Evolutionary conservation across 23 tunicate genomes (phyloP).

Genomic region (Styela plicata): DNA sequence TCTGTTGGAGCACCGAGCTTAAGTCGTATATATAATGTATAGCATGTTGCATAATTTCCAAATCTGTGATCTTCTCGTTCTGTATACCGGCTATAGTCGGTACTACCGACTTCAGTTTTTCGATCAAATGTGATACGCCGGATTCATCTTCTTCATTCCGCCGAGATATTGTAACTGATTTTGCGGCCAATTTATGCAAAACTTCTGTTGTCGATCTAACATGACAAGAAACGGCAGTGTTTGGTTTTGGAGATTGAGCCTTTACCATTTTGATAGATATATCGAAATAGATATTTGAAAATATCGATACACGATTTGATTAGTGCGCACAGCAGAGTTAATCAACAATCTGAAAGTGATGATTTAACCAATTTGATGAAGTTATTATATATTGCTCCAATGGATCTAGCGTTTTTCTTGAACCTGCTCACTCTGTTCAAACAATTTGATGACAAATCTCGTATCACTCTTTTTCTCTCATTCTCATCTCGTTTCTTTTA

Average conservation of each 20-base stretch:
- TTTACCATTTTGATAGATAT: conserved; percentile 20
- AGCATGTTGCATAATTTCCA: conserved; percentile 37
- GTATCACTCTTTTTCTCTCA: background rate
- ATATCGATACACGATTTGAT: background rate
- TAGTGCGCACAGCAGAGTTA: no score
- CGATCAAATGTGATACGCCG: conserved; percentile 15
- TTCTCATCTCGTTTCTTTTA: conserved; percentile 9
- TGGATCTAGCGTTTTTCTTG: background rate
- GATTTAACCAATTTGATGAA: background rate
- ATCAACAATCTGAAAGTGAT: background rate
- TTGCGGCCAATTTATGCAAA: conserved; percentile 7
- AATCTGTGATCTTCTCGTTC: conserved; percentile 16
- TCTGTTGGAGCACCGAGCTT: conserved; percentile 4
- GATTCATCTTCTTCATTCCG: conserved; percentile 21
- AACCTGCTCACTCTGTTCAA: conserved; percentile 7
- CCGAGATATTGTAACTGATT: conserved; percentile 16
- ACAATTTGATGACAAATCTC: conserved; percentile 2
- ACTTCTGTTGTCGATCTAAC: conserved; percentile 3
- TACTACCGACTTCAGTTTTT: conserved; percentile 20
- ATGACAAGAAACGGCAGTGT: conserved; percentile 24
- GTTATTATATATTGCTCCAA: background rate
- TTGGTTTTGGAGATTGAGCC: conserved; percentile 32
- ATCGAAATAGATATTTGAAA: background rate
- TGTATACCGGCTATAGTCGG: conserved; percentile 20
- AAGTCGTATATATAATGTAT: conserved; percentile 24